Evolutionary conservation across 2,113 vertebrate species (phyloP).

Genomic region (Euleptes europaea): DNA sequence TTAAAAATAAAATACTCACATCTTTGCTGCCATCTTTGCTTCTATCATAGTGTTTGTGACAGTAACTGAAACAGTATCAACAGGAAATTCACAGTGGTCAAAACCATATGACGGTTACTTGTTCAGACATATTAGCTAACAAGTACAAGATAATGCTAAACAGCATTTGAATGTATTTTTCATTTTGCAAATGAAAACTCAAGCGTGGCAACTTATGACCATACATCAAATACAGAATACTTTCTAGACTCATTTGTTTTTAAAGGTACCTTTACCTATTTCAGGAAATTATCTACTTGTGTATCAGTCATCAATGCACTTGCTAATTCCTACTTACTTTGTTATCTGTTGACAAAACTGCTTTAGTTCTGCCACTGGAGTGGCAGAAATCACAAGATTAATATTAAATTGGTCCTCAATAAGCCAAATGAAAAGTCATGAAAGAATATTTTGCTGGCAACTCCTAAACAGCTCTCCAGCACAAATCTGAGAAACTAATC

Average conservation of each 20-base stretch:
- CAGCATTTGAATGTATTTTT: neutral
- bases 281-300: neutral
- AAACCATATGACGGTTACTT: neutral
- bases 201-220: neutral
- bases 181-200: neutral
- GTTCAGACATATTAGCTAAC: neutral
- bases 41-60: constrained; percentile 90
- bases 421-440: neutral
- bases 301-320: neutral
- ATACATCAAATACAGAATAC: neutral
- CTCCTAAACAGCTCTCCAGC: neutral
- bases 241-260: neutral
- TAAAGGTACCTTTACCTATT: neutral
- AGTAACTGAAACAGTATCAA: constrained; percentile 83
- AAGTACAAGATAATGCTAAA: neutral
- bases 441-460: neutral
- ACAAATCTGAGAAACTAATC: neutral
- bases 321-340: neutral
- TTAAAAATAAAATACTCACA: constrained; percentile 78
- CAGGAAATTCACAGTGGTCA: constrained; percentile 1
- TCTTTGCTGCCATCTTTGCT: constrained; percentile 90
- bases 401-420: neutral
- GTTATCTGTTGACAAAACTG: neutral
- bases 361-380: neutral
- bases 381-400: neutral